Evolutionary conservation across 2,888 invertebrate genomes (phyloP), one percentile per base, ranked within the genome.

Genomic region (Myopa testacea): DNA sequence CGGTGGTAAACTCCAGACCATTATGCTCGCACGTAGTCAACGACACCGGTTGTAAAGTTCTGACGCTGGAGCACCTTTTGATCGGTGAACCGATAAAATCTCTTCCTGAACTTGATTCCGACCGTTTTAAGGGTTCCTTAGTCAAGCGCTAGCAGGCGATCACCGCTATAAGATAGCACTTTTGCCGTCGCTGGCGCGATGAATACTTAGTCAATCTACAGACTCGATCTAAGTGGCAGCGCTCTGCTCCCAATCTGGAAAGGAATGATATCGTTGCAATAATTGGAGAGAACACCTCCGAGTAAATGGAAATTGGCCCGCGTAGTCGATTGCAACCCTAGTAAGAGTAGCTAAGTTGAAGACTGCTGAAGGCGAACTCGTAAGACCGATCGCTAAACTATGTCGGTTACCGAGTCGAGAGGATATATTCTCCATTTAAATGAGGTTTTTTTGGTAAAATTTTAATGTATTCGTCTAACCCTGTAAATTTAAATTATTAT

Each of bases 11-110:
- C 26, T 63, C 62, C 62, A 63, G 62, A 12, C 62, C 62, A 63
- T 63, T 63, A 19, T 63, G 62, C 12, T 63, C 62, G 34, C 62
- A 63, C 12, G 62, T 34, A 63, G 62, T 63, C 16, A 19, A 19
- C 26, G 34, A 34, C 10, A 63, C 62, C 7, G 76, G 77, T 26
- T 50, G 70, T n/a, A 69, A 75, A 52, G 55, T 78, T 8, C 55
- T 81, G 62, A 78, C 81, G 10, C 74, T 78, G 34, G 78, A 78
- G 1, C 77, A 78, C 16, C 79, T 79, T 62, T 68, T 81, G 26
- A 76, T 80, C 37, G 79, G 78, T 12, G 79, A 26, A 26, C 26
- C 26, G 26, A 1, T 26, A 26, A 26, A 26, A 26, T 1, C 26
- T 26, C 26, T 26, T 26, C 26, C 26, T 26, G 26, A 26, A 26